Evolutionary conservation across 1,140 invertebrate genomes (phyloP), one percentile per base, ranked within the genome.

Genomic region (Anastrepha ludens): DNA sequence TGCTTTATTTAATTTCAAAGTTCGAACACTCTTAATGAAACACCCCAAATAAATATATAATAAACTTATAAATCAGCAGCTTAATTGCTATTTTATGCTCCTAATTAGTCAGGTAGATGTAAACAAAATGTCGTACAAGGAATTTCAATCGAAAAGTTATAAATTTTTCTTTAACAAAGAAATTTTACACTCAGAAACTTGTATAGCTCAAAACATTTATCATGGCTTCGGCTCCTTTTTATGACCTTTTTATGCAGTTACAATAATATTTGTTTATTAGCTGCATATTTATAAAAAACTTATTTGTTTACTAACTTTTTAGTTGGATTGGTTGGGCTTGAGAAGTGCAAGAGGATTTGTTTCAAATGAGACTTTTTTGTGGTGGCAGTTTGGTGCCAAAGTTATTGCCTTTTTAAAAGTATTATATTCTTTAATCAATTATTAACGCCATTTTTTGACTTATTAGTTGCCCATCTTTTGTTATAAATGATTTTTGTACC

Each of bases 71-170:
- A 6, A 15, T n/a, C 41, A 47, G 4, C 67, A 44, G 17, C 13
- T 74, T 74, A 74, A 74, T 74, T 47, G 17, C 41, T 74, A 0
- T 74, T 74, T 74, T 17, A 74, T 74, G 13, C 67, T 41, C 17
- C 3, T 41, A 44, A n/a, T 74, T n/a, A 15, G 3, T 0, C 41
- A 70, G 2, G 17, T 47, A 47, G 13, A 44, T 74, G 65, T 67
- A 67, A 67, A 65, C 29, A 67, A 29, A 39, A 29, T 67, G 65
- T 8, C 29, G 4, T 39, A 67, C 9, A 67, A 67, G 65, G 20
- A 67, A 67, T 67, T 67, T 67, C 20, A 41, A 67, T 39, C 65
- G 5, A 39, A 67, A 39, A 6, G 3, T 67, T 67, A 15, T 41
- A 67, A 13, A 11, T 8, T 4, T 74, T 4, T n/a, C 11, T 55